These are phyloP conservation scores for Eptatretus atami DNA, from an alignment of 2,797 vertebrate species.

Conservation along the genomic window DNA sequence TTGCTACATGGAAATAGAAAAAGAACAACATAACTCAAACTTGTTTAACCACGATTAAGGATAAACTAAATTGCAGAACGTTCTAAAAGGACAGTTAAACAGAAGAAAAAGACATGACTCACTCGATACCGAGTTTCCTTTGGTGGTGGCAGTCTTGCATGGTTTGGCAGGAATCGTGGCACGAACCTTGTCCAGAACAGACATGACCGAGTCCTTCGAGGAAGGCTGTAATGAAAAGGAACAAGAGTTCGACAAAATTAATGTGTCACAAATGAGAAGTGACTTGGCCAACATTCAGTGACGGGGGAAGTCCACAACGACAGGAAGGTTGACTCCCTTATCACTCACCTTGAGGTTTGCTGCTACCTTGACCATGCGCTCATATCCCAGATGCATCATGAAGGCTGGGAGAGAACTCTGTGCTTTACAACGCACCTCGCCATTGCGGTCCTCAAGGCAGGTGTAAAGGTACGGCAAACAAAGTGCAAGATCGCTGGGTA, in stretches of 20 bases:
- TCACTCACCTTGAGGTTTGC: constrained; percentile 48
- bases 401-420: constrained; percentile 71
- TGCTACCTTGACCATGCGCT: constrained; percentile 72
- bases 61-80: no score
- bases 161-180: constrained; percentile 60
- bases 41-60: no score
- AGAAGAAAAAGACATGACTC: no score
- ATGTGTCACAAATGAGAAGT: no score
- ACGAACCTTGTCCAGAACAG: constrained; percentile 72
- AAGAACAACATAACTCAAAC: no score
- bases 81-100: no score
- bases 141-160: constrained; percentile 19
- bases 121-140: constrained; percentile 11
- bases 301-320: no score
- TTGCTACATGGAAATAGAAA: no score
- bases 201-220: constrained; percentile 67
- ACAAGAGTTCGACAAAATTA: no score
- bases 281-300: no score
- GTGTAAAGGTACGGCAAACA: constrained; percentile 46
- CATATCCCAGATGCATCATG: constrained; percentile 87
- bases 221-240: constrained; percentile 23
- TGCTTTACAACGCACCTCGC: constrained; percentile 76
- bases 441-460: constrained; percentile 76
- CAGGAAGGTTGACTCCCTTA: neutral
- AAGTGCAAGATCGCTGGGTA: constrained; percentile 38